A percentile compares a stretch with the other conserved stretches of the same genome.
Evolutionary conservation across 1,140 invertebrate species (phyloP).

Genomic region (Ptiloglossa arizonensis): DNA sequence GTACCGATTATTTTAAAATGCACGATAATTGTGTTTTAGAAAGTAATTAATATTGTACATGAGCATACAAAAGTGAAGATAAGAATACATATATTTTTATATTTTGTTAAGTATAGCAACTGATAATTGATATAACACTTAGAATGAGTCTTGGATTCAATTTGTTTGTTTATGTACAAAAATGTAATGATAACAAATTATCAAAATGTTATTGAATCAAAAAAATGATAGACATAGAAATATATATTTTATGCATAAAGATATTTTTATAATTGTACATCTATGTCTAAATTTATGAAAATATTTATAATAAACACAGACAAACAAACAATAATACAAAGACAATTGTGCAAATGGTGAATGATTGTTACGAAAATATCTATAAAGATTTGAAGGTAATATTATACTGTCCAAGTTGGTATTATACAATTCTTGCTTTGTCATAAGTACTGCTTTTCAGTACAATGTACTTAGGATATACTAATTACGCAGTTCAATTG

Average conservation of each 20-base stretch:
- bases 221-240: constrained; percentile 8
- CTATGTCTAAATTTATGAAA: constrained; percentile 16
- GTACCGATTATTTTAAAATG: constrained; percentile 83
- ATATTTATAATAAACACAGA: not conserved
- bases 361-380: not conserved
- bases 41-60: not conserved
- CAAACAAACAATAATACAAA: constrained; percentile 2
- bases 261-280: constrained; percentile 39
- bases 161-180: not conserved
- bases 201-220: not conserved
- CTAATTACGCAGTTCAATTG: constrained; percentile 4
- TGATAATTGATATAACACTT: constrained; percentile 17
- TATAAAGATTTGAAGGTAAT: not conserved
- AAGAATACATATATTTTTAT: not conserved
- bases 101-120: not conserved
- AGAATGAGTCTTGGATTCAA: not conserved
- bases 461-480: constrained; percentile 10
- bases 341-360: constrained; percentile 9
- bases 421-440: not conserved
- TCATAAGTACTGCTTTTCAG: constrained; percentile 20
- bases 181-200: not conserved
- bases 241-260: constrained; percentile 16
- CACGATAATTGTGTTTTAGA: constrained; percentile 47
- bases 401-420: not conserved
- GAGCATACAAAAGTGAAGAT: not conserved